Conservation (phyloP, 2,797 vertebrate species). For the Typhlichthys subterraneus region DNA sequence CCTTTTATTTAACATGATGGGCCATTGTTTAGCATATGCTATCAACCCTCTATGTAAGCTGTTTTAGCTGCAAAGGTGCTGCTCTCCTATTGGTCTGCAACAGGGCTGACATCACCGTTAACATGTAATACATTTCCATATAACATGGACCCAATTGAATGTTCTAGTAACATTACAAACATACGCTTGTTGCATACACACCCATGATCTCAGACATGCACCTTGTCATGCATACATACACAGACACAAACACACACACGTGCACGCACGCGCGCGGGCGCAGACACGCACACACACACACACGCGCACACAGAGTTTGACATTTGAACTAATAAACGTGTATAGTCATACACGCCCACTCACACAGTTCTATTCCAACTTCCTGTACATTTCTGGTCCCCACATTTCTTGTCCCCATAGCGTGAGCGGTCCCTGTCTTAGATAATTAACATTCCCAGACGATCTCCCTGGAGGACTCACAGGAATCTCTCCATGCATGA, state of each 20-base stretch:
- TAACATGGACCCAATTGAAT: slow-evolving; percentile 43
- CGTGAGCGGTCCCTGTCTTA: slow-evolving; percentile 53
- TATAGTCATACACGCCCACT: slow-evolving; percentile 33
- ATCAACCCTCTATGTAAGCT: too few relatives aligned
- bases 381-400: too few relatives aligned
- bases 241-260: background rate
- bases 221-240: slow-evolving; percentile 10
- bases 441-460: slow-evolving; percentile 66
- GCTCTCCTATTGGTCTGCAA: slow-evolving; percentile 49
- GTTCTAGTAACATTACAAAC: slow-evolving; percentile 61
- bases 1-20: too few relatives aligned
- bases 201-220: slow-evolving; percentile 56
- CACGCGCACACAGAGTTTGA: slow-evolving; percentile 5
- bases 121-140: slow-evolving; percentile 63
- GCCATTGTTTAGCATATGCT: too few relatives aligned
- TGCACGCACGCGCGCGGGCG: background rate
- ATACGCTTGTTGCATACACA: slow-evolving; percentile 40
- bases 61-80: slow-evolving; percentile 49
- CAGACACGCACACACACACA: too few relatives aligned
- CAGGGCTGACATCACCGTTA: slow-evolving; percentile 66
- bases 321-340: background rate
- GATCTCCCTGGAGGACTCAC: slow-evolving; percentile 50
- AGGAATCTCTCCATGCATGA: slow-evolving; percentile 60
- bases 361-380: slow-evolving; percentile 30
- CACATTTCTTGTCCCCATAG: slow-evolving; percentile 42